These are phyloP conservation scores for Drosophila rhopaloa DNA, from an alignment of 1,140 invertebrate species.

Conservation along the genomic window DNA sequence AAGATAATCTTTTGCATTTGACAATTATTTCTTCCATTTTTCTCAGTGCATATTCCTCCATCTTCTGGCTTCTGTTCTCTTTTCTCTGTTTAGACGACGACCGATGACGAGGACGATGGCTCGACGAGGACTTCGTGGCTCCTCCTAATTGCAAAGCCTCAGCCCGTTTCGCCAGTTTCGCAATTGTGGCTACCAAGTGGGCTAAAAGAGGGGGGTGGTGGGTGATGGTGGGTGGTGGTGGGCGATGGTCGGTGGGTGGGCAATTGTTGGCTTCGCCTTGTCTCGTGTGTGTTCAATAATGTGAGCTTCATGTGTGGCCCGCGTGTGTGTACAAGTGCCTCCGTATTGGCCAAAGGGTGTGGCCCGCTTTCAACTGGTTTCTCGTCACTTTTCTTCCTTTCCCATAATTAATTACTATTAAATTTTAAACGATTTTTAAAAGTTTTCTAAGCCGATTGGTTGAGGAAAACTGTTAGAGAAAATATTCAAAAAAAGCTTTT, in stretches of 20 bases:
- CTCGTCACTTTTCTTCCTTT: constrained; percentile 16
- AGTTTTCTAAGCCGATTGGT: not conserved
- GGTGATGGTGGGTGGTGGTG: not conserved
- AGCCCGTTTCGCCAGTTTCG: constrained; percentile 45
- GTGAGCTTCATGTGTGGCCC: constrained; percentile 31
- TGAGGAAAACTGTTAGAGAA: not conserved
- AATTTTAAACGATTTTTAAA: not conserved
- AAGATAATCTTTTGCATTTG: too few species aligned
- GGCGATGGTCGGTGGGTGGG: constrained; percentile 2
- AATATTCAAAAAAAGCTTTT: not conserved
- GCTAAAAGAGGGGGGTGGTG: not conserved
- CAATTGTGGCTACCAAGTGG: constrained; percentile 63
- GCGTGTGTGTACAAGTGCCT: constrained; percentile 1
- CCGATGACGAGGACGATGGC: constrained; percentile 45
- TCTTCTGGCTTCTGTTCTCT: constrained; percentile 1
- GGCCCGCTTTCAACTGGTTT: constrained; percentile 26
- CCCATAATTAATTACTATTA: constrained; percentile 22
- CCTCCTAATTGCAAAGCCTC: constrained; percentile 80
- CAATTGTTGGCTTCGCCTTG: constrained; percentile 27
- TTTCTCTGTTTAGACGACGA: constrained; percentile 47
- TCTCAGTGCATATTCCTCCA: constrained; percentile 1
- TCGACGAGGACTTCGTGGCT: constrained; percentile 65
- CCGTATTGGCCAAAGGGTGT: constrained; percentile 43
- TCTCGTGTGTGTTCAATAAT: constrained; percentile 74
- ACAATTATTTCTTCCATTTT: not conserved